Conservation (phyloP, 2,888 invertebrate genomes). For the Amiota mariae region DNA sequence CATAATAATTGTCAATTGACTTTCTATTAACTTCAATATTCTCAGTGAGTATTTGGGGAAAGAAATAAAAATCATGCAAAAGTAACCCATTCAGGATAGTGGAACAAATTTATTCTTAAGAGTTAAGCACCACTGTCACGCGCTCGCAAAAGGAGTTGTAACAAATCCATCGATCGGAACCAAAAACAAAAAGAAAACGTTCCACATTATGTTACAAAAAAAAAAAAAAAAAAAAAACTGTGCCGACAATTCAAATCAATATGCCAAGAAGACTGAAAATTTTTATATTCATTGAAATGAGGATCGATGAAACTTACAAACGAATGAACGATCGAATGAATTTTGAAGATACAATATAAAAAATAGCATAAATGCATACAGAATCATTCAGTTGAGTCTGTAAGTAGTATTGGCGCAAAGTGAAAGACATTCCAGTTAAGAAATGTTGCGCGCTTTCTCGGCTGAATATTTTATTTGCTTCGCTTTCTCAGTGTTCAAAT, state of each 20-base stretch:
- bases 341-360: not conserved
- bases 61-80: slow-evolving; percentile 28
- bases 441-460: slow-evolving; percentile 63
- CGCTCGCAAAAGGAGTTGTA: not conserved
- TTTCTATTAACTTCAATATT: slow-evolving; percentile 51
- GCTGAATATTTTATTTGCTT: slow-evolving; percentile 42
- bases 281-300: slow-evolving; percentile 60
- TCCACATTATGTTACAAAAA: not conserved
- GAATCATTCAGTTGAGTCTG: not conserved
- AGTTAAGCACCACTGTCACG: not conserved
- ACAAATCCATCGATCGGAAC: not conserved
- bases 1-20: slow-evolving; percentile 70
- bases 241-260: slow-evolving; percentile 57
- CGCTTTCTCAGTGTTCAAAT: slow-evolving; percentile 38
- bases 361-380: not conserved
- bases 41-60: slow-evolving; percentile 23
- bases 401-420: slow-evolving; percentile 45
- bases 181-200: slow-evolving; percentile 4
- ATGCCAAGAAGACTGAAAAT: slow-evolving; percentile 45
- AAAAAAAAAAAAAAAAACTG: slow-evolving; percentile 39
- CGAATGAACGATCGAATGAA: not conserved
- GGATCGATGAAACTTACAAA: not conserved
- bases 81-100: slow-evolving; percentile 6
- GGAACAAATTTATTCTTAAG: not conserved
- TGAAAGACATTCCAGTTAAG: slow-evolving; percentile 62